phyloP scores from a whole-genome alignment of 1,140 invertebrate species.

The Nebria ingens region DNA sequence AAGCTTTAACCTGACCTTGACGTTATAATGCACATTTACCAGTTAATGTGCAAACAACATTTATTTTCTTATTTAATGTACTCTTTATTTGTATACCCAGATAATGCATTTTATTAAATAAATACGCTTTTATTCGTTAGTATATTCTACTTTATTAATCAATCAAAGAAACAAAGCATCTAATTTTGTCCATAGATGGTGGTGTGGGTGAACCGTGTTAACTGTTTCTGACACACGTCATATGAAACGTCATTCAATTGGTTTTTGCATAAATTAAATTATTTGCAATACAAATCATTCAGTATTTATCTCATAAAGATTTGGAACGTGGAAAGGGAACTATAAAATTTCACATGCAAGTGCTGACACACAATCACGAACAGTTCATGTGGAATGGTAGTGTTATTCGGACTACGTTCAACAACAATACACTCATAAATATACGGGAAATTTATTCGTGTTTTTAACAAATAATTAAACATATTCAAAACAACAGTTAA shows the following conservation, averaged over 20 bases:
- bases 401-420: neutral
- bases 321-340: constrained; percentile 1
- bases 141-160: no score
- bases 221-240: neutral
- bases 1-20: no score
- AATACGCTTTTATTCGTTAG: no score
- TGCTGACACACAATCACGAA: neutral
- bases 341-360: neutral
- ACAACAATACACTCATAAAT: neutral
- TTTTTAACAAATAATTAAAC: neutral
- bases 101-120: no score
- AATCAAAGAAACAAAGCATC: no score
- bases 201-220: neutral
- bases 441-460: neutral
- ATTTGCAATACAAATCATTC: neutral
- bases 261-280: no score
- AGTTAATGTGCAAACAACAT: no score
- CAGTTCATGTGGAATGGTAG: neutral
- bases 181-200: neutral
- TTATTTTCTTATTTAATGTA: no score
- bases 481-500: no score
- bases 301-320: neutral
- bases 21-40: no score
- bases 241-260: neutral
- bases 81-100: no score